phyloP scores from a whole-genome alignment of 2,113 vertebrate genomes.

The Sturnus vulgaris region DNA sequence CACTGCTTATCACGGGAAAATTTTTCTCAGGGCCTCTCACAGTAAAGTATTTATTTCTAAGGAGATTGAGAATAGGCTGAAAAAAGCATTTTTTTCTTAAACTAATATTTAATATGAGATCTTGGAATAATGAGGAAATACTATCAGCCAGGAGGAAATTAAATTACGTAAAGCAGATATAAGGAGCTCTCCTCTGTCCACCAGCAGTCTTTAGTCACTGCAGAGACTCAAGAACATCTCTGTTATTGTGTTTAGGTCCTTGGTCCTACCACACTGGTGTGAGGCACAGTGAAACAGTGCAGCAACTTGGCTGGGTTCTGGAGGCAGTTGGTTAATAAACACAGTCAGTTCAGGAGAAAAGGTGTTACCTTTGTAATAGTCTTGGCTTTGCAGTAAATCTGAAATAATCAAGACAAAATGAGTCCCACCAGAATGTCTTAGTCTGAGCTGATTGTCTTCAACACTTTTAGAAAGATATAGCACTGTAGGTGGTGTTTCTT shows the following conservation, averaged over 20 bases:
- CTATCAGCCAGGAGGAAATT: not conserved
- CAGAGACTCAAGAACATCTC: not conserved
- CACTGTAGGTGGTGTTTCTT: not conserved
- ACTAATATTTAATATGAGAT: not conserved
- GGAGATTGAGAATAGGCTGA: not conserved
- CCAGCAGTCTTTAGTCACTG: not conserved
- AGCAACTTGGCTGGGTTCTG: not conserved
- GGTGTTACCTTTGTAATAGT: not conserved
- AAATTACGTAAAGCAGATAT: not conserved
- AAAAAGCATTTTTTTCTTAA: not conserved
- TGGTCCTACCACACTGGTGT: not conserved
- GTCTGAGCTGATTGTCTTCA: not conserved
- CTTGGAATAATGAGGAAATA: not conserved
- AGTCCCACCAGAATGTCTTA: not conserved
- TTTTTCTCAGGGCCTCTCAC: not conserved
- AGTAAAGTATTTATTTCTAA: not conserved
- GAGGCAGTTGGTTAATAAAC: not conserved
- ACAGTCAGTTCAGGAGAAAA: not conserved
- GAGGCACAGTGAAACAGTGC: not conserved
- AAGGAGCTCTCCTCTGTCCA: not conserved
- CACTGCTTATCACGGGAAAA: not conserved
- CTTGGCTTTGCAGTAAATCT: not conserved
- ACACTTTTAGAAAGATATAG: not conserved
- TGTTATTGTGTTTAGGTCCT: not conserved
- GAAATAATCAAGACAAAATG: not conserved